Evolutionary conservation across 2,797 vertebrate species (phyloP).

Genomic region (Sitta carolinensis): DNA sequence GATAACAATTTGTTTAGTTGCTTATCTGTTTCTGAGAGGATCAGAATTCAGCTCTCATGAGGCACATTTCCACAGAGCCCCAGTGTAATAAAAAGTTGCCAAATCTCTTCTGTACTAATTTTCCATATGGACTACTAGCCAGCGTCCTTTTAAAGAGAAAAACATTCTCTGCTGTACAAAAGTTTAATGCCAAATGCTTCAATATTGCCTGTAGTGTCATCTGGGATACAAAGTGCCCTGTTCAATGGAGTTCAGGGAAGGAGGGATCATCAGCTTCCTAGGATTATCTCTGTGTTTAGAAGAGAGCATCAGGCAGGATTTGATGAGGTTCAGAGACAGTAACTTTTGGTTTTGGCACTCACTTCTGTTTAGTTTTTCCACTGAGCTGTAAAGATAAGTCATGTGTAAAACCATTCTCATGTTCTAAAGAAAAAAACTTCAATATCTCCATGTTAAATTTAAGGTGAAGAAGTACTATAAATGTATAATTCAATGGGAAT

Average conservation of each 20-base stretch:
- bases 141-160: slow-evolving; percentile 2
- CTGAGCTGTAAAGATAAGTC: slow-evolving; percentile 34
- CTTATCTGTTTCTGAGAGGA: slow-evolving; percentile 3
- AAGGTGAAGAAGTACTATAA: slow-evolving; percentile 43
- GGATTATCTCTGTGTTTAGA: slow-evolving; percentile 10
- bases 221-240: neutral
- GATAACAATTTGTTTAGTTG: neutral
- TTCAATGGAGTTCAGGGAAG: slow-evolving; percentile 19
- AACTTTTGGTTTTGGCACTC: slow-evolving; percentile 16
- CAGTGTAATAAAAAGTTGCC: neutral
- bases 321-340: slow-evolving; percentile 13
- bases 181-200: slow-evolving; percentile 9
- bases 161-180: slow-evolving; percentile 3
- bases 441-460: slow-evolving; percentile 38
- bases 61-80: slow-evolving; percentile 26
- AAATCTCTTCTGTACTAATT: slow-evolving; percentile 60
- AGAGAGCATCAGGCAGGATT: slow-evolving; percentile 13
- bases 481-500: slow-evolving; percentile 48
- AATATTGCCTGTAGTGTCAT: slow-evolving; percentile 2
- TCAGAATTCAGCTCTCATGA: slow-evolving; percentile 45
- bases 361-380: slow-evolving; percentile 40
- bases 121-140: slow-evolving; percentile 35
- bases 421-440: slow-evolving; percentile 39
- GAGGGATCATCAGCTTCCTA: slow-evolving; percentile 10
- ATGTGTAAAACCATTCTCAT: slow-evolving; percentile 14